Evolutionary conservation across 2,113 vertebrate genomes (phyloP).

Genomic region (Passer montanus): DNA sequence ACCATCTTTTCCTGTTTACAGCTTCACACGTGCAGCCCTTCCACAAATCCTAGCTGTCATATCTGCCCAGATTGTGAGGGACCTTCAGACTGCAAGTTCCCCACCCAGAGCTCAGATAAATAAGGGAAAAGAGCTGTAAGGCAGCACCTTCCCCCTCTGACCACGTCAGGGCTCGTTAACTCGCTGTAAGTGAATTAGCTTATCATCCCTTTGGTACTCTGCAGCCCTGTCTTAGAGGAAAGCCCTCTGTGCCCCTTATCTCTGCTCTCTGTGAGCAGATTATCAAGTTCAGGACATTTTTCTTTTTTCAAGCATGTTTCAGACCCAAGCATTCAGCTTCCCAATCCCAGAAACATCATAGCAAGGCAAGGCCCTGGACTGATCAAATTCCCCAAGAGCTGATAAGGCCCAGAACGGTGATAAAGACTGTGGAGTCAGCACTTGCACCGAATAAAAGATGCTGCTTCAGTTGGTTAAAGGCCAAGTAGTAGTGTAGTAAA

Average conservation of each 20-base stretch:
- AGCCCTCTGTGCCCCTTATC: slow-evolving; percentile 6
- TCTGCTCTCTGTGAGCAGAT: background rate
- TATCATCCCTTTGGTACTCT: background rate
- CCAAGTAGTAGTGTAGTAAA: slow-evolving; percentile 62
- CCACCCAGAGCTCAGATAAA: background rate
- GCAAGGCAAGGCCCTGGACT: background rate
- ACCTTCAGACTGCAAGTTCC: background rate
- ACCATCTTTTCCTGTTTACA: slow-evolving; percentile 11
- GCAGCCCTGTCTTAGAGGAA: background rate
- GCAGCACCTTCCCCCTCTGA: background rate
- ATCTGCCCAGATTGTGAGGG: background rate
- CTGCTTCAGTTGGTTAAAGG: slow-evolving; percentile 68
- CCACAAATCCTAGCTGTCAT: fast-evolving
- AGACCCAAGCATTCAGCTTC: slow-evolving; percentile 5
- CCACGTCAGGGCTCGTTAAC: fast-evolving
- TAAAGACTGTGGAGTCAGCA: slow-evolving; percentile 66
- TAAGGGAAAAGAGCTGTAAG: background rate
- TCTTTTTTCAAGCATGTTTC: background rate
- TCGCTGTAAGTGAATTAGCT: background rate
- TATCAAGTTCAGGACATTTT: background rate
- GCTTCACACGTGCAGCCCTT: background rate
- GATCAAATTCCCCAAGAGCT: slow-evolving; percentile 47
- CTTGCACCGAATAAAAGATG: slow-evolving; percentile 21
- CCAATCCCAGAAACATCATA: background rate
- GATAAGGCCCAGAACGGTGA: slow-evolving; percentile 38